phyloP scores from a whole-genome alignment of 2,113 vertebrate genomes.

The Archilochus colubris region DNA sequence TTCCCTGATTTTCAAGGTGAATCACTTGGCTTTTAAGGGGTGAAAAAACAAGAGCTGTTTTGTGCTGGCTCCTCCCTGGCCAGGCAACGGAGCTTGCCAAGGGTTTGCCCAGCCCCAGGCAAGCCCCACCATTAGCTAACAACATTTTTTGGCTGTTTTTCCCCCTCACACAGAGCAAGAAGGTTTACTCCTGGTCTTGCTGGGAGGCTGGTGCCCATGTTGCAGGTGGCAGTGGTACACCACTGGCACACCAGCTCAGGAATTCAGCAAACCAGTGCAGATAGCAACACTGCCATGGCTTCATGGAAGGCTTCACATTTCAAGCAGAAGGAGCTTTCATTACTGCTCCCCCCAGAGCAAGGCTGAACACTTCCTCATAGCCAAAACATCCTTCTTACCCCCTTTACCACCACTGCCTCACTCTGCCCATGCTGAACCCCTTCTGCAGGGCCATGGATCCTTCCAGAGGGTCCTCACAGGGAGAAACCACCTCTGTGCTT shows the following conservation, averaged over 20 bases:
- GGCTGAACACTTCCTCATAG: background rate
- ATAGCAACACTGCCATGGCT: background rate
- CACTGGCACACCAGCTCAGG: rapidly evolving
- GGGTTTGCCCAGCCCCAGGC: background rate
- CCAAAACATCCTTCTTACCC: background rate
- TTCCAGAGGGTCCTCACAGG: rapidly evolving
- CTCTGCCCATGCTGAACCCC: background rate
- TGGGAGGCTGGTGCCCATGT: rapidly evolving
- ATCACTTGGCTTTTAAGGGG: background rate
- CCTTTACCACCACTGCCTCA: background rate
- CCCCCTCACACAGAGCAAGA: rapidly evolving
- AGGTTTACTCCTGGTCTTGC: background rate
- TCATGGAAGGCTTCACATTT: background rate
- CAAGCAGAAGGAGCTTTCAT: background rate
- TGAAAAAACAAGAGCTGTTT: background rate
- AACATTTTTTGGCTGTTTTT: background rate
- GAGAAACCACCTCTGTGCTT: background rate
- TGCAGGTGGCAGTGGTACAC: background rate
- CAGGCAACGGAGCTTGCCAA: background rate
- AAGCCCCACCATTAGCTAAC: background rate
- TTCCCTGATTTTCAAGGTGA: background rate
- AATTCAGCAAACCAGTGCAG: background rate
- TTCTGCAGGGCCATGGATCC: background rate
- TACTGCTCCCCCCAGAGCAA: background rate
- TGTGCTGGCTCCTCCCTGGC: background rate